Evolutionary conservation across 2,797 vertebrate species (phyloP).

Genomic region (Hephaestus fuliginosus): DNA sequence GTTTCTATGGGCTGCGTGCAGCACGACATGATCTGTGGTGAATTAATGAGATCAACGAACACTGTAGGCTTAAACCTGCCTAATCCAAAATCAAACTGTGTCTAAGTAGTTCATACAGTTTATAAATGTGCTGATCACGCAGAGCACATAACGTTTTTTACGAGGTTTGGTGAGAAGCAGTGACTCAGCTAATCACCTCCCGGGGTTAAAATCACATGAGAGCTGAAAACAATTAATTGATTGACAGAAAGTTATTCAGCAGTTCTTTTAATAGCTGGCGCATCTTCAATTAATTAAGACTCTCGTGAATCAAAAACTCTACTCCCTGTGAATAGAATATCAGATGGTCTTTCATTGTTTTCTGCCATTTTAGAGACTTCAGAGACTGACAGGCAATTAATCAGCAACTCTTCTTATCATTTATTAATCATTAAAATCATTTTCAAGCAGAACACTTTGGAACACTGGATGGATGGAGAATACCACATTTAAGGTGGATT

Average conservation of each 20-base stretch:
- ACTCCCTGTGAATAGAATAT: not conserved
- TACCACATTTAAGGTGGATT: not conserved
- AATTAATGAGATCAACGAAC: conserved; percentile 26
- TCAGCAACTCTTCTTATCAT: not conserved
- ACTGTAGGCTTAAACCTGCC: not conserved
- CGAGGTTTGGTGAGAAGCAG: not conserved
- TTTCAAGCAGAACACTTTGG: not conserved
- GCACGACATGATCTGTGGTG: conserved; percentile 8
- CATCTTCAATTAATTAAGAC: not conserved
- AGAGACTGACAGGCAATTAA: not conserved
- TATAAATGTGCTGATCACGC: not conserved
- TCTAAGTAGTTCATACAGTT: conserved; percentile 7
- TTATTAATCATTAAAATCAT: not conserved
- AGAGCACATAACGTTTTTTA: not conserved
- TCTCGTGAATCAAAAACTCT: not conserved
- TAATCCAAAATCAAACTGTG: conserved; percentile 24
- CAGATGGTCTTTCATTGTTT: not conserved
- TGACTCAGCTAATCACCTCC: not conserved
- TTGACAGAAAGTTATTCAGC: not conserved
- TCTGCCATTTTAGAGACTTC: not conserved
- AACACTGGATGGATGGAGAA: no score
- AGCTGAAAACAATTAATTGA: not conserved
- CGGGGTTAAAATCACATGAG: not conserved
- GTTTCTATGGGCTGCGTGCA: conserved; percentile 16
- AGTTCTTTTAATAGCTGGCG: not conserved